phyloP scores from a whole-genome alignment of 2,888 invertebrate species.

The Thymelicus sylvestris region DNA sequence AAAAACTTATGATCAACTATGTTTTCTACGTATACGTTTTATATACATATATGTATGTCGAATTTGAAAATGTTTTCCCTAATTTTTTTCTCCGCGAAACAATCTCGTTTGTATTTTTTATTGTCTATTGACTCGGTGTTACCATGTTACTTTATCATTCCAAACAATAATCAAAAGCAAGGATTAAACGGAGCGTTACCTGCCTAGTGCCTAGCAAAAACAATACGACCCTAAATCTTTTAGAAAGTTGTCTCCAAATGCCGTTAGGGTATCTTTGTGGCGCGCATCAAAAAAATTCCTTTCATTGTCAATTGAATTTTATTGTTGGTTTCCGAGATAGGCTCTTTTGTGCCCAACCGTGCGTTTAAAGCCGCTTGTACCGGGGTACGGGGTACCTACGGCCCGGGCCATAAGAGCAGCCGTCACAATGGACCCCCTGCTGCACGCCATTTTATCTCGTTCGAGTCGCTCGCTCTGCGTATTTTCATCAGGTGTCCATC shows the following conservation, averaged over 20 bases:
- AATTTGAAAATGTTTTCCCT: neutral
- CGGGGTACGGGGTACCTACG: constrained; percentile 51
- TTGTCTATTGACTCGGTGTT: neutral
- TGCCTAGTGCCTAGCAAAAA: constrained; percentile 64
- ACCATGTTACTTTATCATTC: constrained; percentile 1
- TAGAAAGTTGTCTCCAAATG: constrained; percentile 71
- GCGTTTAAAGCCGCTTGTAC: constrained; percentile 80
- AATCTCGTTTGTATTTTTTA: neutral
- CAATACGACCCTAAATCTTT: constrained; percentile 73
- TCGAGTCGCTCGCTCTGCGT: constrained; percentile 60
- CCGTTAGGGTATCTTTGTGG: constrained; percentile 78
- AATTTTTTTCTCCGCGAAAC: neutral
- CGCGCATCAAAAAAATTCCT: constrained; percentile 66
- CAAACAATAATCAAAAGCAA: constrained; percentile 40
- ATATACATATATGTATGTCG: too few species aligned
- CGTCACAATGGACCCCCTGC: constrained; percentile 74
- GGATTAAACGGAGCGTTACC: constrained; percentile 61
- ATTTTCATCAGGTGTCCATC: constrained; percentile 71
- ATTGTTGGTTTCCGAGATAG: constrained; percentile 82
- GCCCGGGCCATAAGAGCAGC: constrained; percentile 69
- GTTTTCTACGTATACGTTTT: too few species aligned
- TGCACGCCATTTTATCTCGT: constrained; percentile 73
- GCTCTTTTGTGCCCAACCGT: constrained; percentile 80
- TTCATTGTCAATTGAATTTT: constrained; percentile 83
- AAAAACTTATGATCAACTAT: too few species aligned